Conservation (phyloP, 2,888 invertebrate genomes). For the Netelia virgata region DNA sequence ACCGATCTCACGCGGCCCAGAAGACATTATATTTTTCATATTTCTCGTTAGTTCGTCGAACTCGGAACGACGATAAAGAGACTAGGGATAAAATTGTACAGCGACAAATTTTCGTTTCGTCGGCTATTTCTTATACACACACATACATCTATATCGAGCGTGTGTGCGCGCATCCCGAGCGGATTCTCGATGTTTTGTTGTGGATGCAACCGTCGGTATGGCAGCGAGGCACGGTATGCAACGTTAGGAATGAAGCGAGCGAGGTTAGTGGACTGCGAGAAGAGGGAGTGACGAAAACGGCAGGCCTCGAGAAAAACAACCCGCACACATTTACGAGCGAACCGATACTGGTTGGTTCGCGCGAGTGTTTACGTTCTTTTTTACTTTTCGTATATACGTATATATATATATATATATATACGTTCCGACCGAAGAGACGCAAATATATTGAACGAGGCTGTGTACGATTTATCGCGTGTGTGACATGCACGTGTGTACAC, state of each 20-base stretch:
- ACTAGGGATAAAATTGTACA: not conserved
- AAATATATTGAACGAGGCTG: not conserved
- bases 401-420: not conserved
- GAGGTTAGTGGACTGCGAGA: constrained; percentile 19
- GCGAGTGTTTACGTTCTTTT: not conserved
- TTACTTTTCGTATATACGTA: not conserved
- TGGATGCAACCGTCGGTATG: constrained; percentile 59
- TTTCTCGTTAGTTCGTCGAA: not conserved
- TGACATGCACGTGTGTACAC: not conserved
- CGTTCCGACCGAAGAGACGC: not conserved
- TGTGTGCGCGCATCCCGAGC: not conserved
- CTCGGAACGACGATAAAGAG: constrained; percentile 1
- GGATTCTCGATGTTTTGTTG: constrained; percentile 47
- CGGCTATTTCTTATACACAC: not conserved
- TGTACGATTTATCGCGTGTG: not conserved
- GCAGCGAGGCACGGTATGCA: constrained; percentile 62
- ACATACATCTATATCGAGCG: not conserved
- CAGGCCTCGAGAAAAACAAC: constrained; percentile 58
- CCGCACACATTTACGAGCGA: constrained; percentile 14
- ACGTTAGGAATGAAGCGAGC: constrained; percentile 28
- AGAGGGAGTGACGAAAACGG: constrained; percentile 47
- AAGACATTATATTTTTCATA: constrained; percentile 25
- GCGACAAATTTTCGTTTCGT: not conserved
- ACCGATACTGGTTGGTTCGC: not conserved
- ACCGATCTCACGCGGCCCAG: constrained; percentile 36